A percentile compares a stretch with the other conserved stretches of the same genome.
Evolutionary conservation across 2,888 invertebrate species (phyloP).

Genomic region (Trachelus tabidus): DNA sequence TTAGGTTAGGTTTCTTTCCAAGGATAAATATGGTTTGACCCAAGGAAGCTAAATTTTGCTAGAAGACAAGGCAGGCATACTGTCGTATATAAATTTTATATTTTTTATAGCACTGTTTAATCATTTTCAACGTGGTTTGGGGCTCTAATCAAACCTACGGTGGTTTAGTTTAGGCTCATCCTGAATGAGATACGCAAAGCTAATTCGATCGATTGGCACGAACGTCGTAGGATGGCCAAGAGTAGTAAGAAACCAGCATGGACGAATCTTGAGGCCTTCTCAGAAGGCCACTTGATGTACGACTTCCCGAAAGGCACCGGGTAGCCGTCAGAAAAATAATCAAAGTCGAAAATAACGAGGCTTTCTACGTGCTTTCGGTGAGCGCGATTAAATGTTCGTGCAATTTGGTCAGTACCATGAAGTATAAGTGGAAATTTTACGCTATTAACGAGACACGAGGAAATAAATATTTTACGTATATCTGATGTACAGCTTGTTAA

Average conservation of each 20-base stretch:
- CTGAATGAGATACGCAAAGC: background rate
- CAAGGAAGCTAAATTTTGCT: no score
- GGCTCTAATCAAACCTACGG: background rate
- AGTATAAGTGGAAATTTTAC: background rate
- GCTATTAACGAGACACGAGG: background rate
- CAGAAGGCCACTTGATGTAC: slow-evolving; percentile 1
- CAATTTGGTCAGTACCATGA: background rate
- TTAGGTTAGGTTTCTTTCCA: background rate
- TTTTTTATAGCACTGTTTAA: no score
- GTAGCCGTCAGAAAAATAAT: background rate
- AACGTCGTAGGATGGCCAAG: background rate
- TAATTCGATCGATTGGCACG: background rate
- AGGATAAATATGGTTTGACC: background rate
- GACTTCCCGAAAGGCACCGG: slow-evolving; percentile 1
- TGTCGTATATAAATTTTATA: no score
- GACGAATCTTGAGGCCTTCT: background rate
- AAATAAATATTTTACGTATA: background rate
- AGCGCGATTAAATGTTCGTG: background rate
- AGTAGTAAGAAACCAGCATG: background rate
- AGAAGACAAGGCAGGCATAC: no score
- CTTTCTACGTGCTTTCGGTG: background rate
- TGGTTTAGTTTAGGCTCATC: background rate
- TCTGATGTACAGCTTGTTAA: background rate
- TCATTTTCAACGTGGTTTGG: no score
- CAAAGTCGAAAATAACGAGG: background rate